Evolutionary conservation across 2,888 invertebrate species (phyloP).

Genomic region (Lysandra bellargus): DNA sequence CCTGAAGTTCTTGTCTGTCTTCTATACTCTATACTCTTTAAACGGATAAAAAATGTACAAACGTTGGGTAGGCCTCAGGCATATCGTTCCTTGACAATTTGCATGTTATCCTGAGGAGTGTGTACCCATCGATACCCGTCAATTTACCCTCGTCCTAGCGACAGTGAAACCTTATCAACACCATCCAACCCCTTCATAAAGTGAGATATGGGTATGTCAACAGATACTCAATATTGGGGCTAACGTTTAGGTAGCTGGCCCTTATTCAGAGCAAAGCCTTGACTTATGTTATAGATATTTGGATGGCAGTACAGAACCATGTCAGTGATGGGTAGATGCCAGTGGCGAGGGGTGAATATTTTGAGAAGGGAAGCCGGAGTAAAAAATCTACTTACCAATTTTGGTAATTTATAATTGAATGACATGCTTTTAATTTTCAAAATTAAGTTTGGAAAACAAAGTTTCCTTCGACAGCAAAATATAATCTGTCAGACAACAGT

Average conservation of each 20-base stretch:
- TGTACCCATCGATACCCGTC: not conserved
- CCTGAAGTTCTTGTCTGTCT: not conserved
- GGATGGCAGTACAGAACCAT: not conserved
- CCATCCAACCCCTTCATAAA: not conserved
- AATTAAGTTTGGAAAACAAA: too few relatives aligned
- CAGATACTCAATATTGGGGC: not conserved
- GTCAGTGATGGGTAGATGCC: not conserved
- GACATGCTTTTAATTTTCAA: too few relatives aligned
- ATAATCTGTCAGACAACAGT: too few relatives aligned
- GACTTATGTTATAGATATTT: not conserved
- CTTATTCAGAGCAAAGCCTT: not conserved
- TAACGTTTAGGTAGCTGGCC: not conserved
- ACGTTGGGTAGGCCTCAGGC: not conserved
- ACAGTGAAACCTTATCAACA: constrained; percentile 3
- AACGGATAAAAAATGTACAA: too few relatives aligned
- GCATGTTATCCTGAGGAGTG: not conserved
- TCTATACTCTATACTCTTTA: not conserved
- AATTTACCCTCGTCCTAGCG: not conserved
- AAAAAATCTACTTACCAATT: too few relatives aligned
- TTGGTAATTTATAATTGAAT: too few relatives aligned
- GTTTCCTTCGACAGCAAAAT: too few relatives aligned
- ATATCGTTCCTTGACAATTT: not conserved
- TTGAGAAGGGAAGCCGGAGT: too few relatives aligned
- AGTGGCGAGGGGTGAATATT: too few relatives aligned
- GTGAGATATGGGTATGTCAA: not conserved